These are phyloP conservation scores for Actinia tenebrosa DNA, from an alignment of 64 coral and sea anemone species.

Conservation along the genomic window DNA sequence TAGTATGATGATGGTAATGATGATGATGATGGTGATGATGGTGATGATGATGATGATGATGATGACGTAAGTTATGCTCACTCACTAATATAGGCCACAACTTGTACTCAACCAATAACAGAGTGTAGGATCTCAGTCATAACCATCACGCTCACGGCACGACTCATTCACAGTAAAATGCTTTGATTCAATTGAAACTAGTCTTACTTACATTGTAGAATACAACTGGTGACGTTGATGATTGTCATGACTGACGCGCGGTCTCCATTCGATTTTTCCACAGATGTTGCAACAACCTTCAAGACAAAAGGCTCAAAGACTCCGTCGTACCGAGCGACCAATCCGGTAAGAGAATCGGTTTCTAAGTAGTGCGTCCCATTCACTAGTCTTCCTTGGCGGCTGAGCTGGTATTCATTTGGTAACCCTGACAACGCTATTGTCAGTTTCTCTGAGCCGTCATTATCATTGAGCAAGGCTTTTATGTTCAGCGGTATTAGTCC, in stretches of 20 bases:
- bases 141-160: too few species aligned
- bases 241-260: constrained; percentile 6
- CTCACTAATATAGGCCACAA: too few species aligned
- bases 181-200: too few species aligned
- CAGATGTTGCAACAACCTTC: constrained; percentile 17
- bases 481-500: constrained; percentile 33
- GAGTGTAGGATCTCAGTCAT: too few species aligned
- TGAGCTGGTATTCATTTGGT: constrained; percentile 34
- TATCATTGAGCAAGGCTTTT: constrained; percentile 15
- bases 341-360: background rate
- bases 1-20: too few species aligned
- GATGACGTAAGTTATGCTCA: too few species aligned
- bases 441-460: constrained; percentile 47
- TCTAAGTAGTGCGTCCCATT: background rate
- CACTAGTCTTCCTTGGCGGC: background rate
- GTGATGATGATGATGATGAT: too few species aligned
- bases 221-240: constrained; percentile 32
- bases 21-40: too few species aligned
- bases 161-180: too few species aligned
- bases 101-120: too few species aligned
- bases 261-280: constrained; percentile 43
- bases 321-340: constrained; percentile 5
- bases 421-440: constrained; percentile 30
- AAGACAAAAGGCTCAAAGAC: constrained; percentile 28
- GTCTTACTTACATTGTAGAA: background rate